Percentiles rank a stretch among this genome's conserved stretches.
Evolutionary conservation across 1,140 invertebrate species (phyloP).

Genomic region (Bombus difficillimus): DNA sequence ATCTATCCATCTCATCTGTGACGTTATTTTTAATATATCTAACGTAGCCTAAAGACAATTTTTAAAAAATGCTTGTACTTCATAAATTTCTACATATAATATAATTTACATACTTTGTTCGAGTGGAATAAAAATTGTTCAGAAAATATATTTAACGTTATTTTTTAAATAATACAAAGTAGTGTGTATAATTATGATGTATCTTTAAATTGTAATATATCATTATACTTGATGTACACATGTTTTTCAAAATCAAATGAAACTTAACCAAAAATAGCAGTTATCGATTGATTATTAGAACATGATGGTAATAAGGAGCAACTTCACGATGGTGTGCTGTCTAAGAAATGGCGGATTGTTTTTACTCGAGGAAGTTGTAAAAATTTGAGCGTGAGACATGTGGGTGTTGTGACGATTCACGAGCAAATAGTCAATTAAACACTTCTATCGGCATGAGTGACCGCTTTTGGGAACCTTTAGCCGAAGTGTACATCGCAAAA

Average conservation of each 20-base stretch:
- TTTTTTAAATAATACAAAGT: not conserved
- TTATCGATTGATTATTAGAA: constrained; percentile 24
- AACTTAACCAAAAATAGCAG: not conserved
- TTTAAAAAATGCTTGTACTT: too few relatives aligned
- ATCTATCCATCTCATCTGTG: too few relatives aligned
- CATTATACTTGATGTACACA: not conserved
- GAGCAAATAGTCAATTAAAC: constrained; percentile 30
- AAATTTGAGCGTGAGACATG: constrained; percentile 63
- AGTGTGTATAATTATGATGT: not conserved
- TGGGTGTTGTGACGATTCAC: constrained; percentile 64
- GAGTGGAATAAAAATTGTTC: not conserved
- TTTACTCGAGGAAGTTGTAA: constrained; percentile 47
- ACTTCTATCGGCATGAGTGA: constrained; percentile 73
- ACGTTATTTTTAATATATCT: too few relatives aligned
- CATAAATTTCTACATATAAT: not conserved
- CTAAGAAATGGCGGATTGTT: constrained; percentile 63
- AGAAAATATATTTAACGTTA: not conserved
- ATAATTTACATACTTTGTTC: not conserved
- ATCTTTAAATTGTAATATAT: not conserved
- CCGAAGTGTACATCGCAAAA: constrained; percentile 77
- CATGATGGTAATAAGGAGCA: constrained; percentile 2
- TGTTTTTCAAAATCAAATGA: not conserved
- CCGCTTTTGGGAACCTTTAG: constrained; percentile 78
- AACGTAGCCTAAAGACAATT: too few relatives aligned
- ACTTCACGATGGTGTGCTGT: constrained; percentile 48